Evolutionary conservation across 2,797 vertebrate genomes (phyloP), one percentile per base, ranked within the genome.

Genomic region (Melanotaenia pygmaea): DNA sequence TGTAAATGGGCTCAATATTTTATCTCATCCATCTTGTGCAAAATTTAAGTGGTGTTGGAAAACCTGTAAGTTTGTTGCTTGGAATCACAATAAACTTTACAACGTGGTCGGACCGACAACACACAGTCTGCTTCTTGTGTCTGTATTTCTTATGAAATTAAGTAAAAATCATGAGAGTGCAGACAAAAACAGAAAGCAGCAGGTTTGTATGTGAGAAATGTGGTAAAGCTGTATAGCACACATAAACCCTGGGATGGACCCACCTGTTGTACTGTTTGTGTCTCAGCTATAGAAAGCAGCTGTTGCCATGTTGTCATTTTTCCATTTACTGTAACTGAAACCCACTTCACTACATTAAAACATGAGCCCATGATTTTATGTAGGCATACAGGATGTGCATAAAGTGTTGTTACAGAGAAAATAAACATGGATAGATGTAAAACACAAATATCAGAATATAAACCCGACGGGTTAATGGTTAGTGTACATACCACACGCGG

Each of bases 211-310:
- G 50, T 51, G 45, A 47, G 43, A 45, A 45, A 20, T 47, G 20
- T 47, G 6, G 18, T 47, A 8, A 47, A n/a, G 18, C 45, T n/a
- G 45, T 47, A 18, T 7, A 8, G 45, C 45, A 37, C 8, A 1
- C 43, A 50, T 11, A 30, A 47, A 2, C 50, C 50, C 30, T 26
- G 11, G 13, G 10, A 47, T 54, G 57, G 74, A 79, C 24, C 67
- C 88, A 91, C 86, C 88, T 89, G 89, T 74, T 74, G 73, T 13
- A 2, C 20, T 45, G 43, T 47, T 8, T 67, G 50, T 24, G 30
- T 77, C 72, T 74, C 64, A 79, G 64, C 66, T 57, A 53, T 5
- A 76, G 47, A 64, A 38, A 59, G 34, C 68, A 88, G 88, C 89
- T 92, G 88, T 28, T 64, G 71, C 50, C 43, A 59, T 69, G 72